Evolutionary conservation across 30 jellyfish, hydroid and myxozoan genomes (phyloP).

Genomic region (Hydractinia symbiolongicarpus): DNA sequence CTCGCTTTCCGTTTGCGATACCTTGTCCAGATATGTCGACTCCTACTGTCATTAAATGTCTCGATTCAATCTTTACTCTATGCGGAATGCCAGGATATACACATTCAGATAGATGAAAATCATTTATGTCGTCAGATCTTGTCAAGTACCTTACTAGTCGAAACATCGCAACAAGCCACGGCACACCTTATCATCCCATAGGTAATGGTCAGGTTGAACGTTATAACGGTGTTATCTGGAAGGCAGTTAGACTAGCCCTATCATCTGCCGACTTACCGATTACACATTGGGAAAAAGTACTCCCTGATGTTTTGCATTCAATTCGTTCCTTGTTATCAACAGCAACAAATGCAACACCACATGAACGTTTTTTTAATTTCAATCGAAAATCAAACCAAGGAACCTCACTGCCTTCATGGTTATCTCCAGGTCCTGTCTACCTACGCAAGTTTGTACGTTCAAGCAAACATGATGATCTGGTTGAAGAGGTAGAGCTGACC

Average conservation of each 20-base stretch:
- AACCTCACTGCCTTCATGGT: conserved; percentile 51
- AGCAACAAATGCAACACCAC: conserved; percentile 67
- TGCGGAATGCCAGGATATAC: not conserved
- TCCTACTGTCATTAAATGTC: conserved; percentile 40
- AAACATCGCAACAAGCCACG: not conserved
- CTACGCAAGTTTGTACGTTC: conserved; percentile 29
- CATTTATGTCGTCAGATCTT: not conserved
- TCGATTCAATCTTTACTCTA: conserved; percentile 19
- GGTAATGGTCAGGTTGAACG: conserved; percentile 52
- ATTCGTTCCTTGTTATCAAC: conserved; percentile 38
- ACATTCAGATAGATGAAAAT: not conserved
- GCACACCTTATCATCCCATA: not conserved
- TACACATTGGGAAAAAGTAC: conserved; percentile 49
- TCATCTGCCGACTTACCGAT: conserved; percentile 38
- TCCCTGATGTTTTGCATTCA: conserved; percentile 49
- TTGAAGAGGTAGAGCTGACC: too few relatives aligned
- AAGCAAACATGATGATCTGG: too few relatives aligned
- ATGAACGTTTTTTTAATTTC: conserved; percentile 49
- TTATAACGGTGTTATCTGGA: conserved; percentile 42
- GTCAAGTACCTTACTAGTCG: not conserved
- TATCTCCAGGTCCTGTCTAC: conserved; percentile 51
- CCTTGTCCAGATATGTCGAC: conserved; percentile 34
- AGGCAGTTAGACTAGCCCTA: conserved; percentile 25
- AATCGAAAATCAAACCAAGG: conserved; percentile 47
- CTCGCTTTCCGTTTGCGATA: conserved; percentile 42